phyloP scores from a whole-genome alignment of 2,113 vertebrate species.

The Cyanoliseus patagonus region DNA sequence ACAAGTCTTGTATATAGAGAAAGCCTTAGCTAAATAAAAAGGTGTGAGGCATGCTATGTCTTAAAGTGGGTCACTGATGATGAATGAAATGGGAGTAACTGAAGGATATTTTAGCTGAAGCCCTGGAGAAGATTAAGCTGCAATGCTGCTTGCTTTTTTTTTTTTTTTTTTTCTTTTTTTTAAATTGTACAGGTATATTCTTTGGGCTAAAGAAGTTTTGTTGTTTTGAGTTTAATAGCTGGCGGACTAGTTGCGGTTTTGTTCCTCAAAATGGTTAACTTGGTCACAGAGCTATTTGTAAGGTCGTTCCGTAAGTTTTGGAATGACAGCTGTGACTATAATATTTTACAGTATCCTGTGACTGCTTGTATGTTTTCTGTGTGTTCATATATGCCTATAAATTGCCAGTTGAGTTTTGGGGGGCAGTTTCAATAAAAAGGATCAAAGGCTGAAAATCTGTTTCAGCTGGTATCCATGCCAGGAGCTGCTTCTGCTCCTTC shows the following conservation, averaged over 20 bases:
- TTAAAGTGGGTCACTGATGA: neutral
- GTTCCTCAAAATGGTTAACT: neutral
- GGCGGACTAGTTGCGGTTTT: neutral
- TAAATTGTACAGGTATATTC: neutral
- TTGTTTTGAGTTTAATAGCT: neutral
- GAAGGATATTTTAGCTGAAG: neutral
- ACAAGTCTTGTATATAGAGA: neutral
- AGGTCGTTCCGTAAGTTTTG: neutral
- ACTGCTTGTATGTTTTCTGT: neutral
- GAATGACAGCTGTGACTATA: neutral
- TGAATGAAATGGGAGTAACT: neutral
- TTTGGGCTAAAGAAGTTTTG: neutral
- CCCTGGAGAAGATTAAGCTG: neutral
- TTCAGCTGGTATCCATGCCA: neutral
- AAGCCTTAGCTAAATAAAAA: neutral
- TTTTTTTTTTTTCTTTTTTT: neutral
- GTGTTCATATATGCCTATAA: neutral
- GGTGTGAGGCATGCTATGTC: neutral
- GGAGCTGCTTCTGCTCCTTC: neutral
- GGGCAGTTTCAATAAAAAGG: neutral
- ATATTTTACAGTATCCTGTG: neutral
- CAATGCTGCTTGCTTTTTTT: neutral
- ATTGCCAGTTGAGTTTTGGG: neutral
- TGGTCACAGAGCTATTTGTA: neutral
- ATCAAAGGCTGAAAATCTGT: neutral